Conservation (phyloP, 2,797 vertebrate genomes). For the Tokudaia tokunoshimensis region DNA sequence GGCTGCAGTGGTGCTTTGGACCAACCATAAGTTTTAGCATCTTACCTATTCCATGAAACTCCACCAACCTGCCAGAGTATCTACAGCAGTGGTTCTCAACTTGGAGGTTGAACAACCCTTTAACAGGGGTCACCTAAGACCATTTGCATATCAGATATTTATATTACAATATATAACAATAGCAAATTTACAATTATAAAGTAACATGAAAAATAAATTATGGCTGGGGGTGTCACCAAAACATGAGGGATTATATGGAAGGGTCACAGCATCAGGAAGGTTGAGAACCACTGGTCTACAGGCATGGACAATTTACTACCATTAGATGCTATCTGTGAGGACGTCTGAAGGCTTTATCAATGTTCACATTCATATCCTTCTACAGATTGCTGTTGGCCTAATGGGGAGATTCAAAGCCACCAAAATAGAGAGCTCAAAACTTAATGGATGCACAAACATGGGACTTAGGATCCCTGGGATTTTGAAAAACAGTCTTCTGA, state of each 20-base stretch:
- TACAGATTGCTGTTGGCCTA: not conserved
- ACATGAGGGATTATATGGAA: not conserved
- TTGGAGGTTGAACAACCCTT: not conserved
- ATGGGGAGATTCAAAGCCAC: not conserved
- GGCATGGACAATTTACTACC: not conserved
- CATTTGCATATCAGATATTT: not conserved
- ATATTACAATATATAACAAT: not conserved
- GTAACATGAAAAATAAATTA: not conserved
- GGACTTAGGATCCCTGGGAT: not conserved
- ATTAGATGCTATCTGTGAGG: not conserved
- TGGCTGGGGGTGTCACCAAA: not conserved
- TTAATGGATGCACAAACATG: not conserved
- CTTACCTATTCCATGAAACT: not conserved
- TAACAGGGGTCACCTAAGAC: not conserved
- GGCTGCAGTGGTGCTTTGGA: not conserved
- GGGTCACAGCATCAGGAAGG: not conserved
- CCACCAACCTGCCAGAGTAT: not conserved
- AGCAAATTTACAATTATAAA: not conserved
- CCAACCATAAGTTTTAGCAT: not conserved
- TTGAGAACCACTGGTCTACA: not conserved
- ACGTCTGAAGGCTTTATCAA: not conserved
- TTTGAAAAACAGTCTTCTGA: not conserved
- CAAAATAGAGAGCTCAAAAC: not conserved
- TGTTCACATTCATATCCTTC: not conserved
- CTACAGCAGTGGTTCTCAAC: not conserved